Base-by-base conservation (phyloP, 1,140 invertebrate genomes). In the Ectropis grisescens region DNA sequence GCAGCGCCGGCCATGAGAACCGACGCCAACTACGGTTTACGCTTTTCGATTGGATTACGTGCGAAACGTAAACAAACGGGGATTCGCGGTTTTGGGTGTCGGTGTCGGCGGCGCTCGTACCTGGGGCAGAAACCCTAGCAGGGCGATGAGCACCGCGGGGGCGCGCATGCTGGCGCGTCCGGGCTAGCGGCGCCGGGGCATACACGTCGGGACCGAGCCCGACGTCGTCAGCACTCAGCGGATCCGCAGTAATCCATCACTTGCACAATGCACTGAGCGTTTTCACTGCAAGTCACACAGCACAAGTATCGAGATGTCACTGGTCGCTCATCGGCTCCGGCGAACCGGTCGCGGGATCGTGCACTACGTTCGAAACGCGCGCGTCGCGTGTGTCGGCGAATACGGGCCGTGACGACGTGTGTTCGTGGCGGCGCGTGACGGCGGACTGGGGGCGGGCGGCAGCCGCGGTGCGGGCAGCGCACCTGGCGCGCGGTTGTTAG, bases 81-180 rank as follows among this genome's bases (percentile, higher is more conserved):
- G 58, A 61, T 62, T 67, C 56, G 71, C 59, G 68, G 64, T 67
- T 70, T 69, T 37, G 7, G 45, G 42, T 55, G 49, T 65, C 56
- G 42, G 45, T n/a, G n/a, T n/a, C 58, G 48, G 56, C 58, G 36
- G 45, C 47, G 25, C 32, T 57, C 41, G 57, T 80, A 80, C 75
- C 75, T 80, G 75, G 66, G 75, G 75, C 39, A 76, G 75, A 69
- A 80, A 78, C 72, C 75, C 75, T 78, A 78, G 62, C 60, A 80
- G 75, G 75, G 75, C 75, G 58, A 80, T 39, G 55, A 80, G 64
- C 75, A 80, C 68, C 70, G 72, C 65, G 59, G 70, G 67, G 70
- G 70, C 70, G 75, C 75, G 75, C 75, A 80, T 80, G 58, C 49
- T 75, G 75, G 71, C 75, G 75, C 72, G 64, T 47, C 74, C 67